Evolutionary conservation across 1,140 invertebrate species (phyloP).

Genomic region (Stratiolaelaps scimitus): DNA sequence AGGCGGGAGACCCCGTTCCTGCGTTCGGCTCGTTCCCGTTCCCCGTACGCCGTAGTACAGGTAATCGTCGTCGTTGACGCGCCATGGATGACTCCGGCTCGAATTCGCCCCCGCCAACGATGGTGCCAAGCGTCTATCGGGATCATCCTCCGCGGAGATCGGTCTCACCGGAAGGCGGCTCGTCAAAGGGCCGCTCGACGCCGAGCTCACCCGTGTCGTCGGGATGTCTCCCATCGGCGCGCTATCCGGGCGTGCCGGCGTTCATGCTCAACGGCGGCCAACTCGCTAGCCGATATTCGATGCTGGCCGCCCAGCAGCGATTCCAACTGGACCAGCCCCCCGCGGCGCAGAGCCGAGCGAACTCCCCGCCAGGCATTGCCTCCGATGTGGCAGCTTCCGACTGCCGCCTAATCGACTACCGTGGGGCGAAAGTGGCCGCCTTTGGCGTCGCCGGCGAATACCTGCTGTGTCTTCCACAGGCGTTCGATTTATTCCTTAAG

Average conservation of each 20-base stretch:
- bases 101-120: conserved; percentile 23
- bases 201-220: conserved; percentile 9
- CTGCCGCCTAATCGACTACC: conserved; percentile 90
- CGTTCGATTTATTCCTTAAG: conserved; percentile 97
- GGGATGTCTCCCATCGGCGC: too few relatives aligned
- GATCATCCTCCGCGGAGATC: conserved; percentile 19
- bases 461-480: conserved; percentile 96
- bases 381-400: conserved; percentile 86
- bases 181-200: conserved; percentile 13
- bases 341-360: neutral
- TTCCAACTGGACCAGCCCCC: neutral
- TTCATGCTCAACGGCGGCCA: conserved; percentile 24
- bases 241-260: conserved; percentile 2
- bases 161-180: conserved; percentile 21
- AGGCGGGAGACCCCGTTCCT: too few relatives aligned
- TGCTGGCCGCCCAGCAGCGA: conserved; percentile 13
- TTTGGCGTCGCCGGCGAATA: conserved; percentile 92
- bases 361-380: conserved; percentile 39
- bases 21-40: too few relatives aligned
- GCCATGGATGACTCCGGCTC: conserved; percentile 13
- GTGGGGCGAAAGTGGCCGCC: conserved; percentile 89
- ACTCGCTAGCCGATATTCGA: conserved; percentile 19
- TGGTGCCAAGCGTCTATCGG: conserved; percentile 8
- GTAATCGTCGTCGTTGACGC: too few relatives aligned
- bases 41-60: too few relatives aligned